These are phyloP conservation scores for Prorops nasuta DNA, from an alignment of 1,140 invertebrate genomes.

Conservation along the genomic window DNA sequence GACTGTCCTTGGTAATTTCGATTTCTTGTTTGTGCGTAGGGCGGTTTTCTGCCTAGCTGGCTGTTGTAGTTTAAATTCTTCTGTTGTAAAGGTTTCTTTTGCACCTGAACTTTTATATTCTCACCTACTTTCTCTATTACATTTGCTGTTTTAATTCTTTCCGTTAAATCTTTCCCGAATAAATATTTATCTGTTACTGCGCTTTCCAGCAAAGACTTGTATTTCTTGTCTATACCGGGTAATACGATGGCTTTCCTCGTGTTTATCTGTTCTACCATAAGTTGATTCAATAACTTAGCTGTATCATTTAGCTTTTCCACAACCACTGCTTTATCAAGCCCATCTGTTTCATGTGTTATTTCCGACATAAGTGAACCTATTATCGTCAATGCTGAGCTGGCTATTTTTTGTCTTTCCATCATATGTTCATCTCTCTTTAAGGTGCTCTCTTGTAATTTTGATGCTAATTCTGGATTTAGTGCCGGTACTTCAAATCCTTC, in stretches of 20 bases:
- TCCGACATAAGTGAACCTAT: not conserved
- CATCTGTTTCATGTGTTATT: not conserved
- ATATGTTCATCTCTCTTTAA: conserved; percentile 5
- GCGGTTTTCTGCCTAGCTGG: not conserved
- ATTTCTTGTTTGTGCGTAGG: not conserved
- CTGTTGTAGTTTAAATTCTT: too few relatives aligned
- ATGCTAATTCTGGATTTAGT: conserved; percentile 6
- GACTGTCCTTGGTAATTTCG: not conserved
- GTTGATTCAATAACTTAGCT: not conserved
- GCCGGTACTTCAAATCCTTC: conserved; percentile 7
- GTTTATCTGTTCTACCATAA: not conserved
- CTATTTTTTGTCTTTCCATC: not conserved
- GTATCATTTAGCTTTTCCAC: not conserved
- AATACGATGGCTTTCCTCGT: not conserved
- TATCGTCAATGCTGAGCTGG: not conserved
- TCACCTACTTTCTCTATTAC: not conserved
- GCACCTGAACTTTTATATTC: not conserved
- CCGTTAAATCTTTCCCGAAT: not conserved
- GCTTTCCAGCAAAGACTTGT: not conserved
- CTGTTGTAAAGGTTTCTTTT: not conserved
- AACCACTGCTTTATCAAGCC: not conserved
- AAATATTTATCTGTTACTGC: conserved; percentile 1
- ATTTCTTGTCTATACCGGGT: not conserved
- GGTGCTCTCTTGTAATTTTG: conserved; percentile 1
- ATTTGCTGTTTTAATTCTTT: not conserved